Conservation (phyloP, 2,888 invertebrate genomes). For the Tetragonisca angustula region DNA sequence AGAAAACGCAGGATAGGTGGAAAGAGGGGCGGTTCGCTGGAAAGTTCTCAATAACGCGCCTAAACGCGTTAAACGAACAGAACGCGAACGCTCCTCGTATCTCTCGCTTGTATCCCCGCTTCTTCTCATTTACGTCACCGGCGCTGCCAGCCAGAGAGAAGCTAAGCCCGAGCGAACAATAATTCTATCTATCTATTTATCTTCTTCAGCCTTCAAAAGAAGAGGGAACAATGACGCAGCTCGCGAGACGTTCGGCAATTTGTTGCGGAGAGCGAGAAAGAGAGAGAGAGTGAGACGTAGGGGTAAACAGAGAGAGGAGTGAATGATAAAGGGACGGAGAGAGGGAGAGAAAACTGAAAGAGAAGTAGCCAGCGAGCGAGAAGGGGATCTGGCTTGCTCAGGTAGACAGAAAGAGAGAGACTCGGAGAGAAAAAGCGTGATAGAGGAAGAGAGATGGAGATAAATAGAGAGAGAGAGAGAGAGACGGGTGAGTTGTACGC, state of each 20-base stretch:
- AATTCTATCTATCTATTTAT: constrained; percentile 67
- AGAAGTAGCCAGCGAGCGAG: constrained; percentile 63
- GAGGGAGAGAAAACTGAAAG: constrained; percentile 45
- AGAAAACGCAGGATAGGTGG: too few species aligned
- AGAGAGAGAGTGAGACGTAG: background rate
- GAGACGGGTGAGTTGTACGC: constrained; percentile 71
- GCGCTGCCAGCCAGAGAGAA: constrained; percentile 19
- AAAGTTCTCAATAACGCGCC: constrained; percentile 28
- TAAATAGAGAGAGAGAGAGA: constrained; percentile 41
- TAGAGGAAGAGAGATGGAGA: constrained; percentile 30
- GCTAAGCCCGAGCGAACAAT: constrained; percentile 55
- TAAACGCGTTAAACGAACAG: constrained; percentile 49
- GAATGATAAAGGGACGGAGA: constrained; percentile 53
- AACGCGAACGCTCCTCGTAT: constrained; percentile 1
- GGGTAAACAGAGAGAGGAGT: constrained; percentile 38
- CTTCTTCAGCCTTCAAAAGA: constrained; percentile 60
- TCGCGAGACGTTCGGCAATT: constrained; percentile 75
- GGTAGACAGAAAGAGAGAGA: background rate
- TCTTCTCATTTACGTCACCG: constrained; percentile 60
- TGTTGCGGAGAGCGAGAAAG: constrained; percentile 65
- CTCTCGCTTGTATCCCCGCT: constrained; percentile 25
- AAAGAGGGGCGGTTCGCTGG: background rate
- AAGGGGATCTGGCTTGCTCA: background rate
- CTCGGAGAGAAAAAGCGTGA: constrained; percentile 1
- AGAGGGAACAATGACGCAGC: constrained; percentile 71